Conservation (phyloP, 1,140 invertebrate genomes). For the Drosophila leontia region DNA sequence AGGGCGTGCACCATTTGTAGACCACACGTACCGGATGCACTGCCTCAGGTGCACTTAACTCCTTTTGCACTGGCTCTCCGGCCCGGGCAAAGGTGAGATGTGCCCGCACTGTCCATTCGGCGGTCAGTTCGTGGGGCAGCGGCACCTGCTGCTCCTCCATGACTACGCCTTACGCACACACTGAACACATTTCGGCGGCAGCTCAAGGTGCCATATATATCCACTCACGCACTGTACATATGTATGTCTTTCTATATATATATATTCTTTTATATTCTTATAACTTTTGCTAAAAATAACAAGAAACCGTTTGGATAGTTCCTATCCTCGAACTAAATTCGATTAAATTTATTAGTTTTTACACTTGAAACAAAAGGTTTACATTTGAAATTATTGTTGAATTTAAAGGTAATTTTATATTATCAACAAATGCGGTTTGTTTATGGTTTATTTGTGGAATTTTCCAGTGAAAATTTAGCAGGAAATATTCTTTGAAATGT, state of each 20-base stretch:
- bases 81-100: constrained; percentile 79
- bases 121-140: constrained; percentile 79
- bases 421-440: neutral
- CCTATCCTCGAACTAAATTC: constrained; percentile 33
- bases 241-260: constrained; percentile 2
- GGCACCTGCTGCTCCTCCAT: constrained; percentile 39
- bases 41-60: constrained; percentile 62
- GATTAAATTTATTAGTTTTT: constrained; percentile 31
- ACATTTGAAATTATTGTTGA: neutral
- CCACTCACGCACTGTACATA: constrained; percentile 44
- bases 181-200: constrained; percentile 30
- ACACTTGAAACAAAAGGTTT: constrained; percentile 14
- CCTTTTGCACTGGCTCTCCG: constrained; percentile 67
- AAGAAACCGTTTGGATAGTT: constrained; percentile 38
- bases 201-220: constrained; percentile 50
- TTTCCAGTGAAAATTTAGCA: constrained; percentile 3
- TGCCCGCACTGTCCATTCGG: constrained; percentile 84
- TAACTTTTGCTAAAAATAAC: constrained; percentile 70
- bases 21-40: constrained; percentile 77
- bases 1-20: constrained; percentile 69
- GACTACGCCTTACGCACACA: constrained; percentile 20
- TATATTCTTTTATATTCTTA: constrained; percentile 39
- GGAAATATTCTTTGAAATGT: neutral
- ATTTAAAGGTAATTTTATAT: constrained; percentile 8
- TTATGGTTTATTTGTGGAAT: neutral